Evolutionary conservation across 2,888 invertebrate species (phyloP), one percentile per base, ranked within the genome.

Genomic region (Caenorhabditis doughertyi): DNA sequence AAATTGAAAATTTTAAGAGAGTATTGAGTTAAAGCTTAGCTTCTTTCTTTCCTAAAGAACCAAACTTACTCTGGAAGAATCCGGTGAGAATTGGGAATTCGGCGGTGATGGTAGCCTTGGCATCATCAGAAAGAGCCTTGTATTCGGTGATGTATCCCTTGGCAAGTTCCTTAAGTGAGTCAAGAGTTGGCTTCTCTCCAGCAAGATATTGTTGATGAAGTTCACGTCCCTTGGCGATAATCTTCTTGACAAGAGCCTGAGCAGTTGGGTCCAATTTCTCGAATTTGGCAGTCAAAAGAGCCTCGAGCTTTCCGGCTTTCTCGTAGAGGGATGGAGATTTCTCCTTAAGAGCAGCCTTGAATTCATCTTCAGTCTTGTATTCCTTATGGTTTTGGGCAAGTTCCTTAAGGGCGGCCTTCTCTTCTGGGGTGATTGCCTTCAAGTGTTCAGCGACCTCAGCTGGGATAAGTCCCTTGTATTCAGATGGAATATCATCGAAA

Each of bases 381-480:
- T 80, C 79, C 76, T 84, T 83, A 82, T 88, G 82, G 62, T 80
- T 60, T 70, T 81, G 79, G 77, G 90, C 91, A 65, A 91, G 68
- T 53, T 89, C 89, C 87, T 90, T 90, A 44, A 91, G 81, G 55
- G 86, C 83, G 21, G 67, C 76, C 84, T 89, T 90, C 80, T 90
- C 90, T 27, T 90, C 90, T 16, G 84, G 80, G 64, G 90, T 91
- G 84, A 90, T 84, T 9, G 74, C 68, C 83, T 87, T 87, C 81
- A 91, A 87, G 83, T 90, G 90, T 58, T 88, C 85, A 77, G 82
- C 87, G 53, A 90, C 90, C 67, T 91, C 90, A n/a, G 83, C 77
- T 32, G 90, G 90, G 79, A 90, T 88, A 65, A 90, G 73, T 5
- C 84, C 76, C 81, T 89, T 90, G 87, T 89, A 87, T 79, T 90